Evolutionary conservation across 1,140 invertebrate species (phyloP).

Genomic region (Penaeus japonicus): DNA sequence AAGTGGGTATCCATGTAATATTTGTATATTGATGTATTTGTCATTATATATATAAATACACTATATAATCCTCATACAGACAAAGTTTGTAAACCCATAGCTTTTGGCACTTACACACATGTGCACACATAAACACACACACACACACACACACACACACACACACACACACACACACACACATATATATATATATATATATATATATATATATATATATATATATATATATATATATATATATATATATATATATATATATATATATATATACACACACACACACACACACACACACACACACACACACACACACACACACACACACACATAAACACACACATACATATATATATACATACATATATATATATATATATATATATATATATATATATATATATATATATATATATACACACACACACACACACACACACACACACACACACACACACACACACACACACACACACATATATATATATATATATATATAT

Average conservation of each 20-base stretch:
- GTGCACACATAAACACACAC: neutral
- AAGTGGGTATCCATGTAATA: no score
- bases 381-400: slow-evolving; percentile 6
- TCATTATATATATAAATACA: no score
- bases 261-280: neutral
- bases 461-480: no score
- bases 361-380: slow-evolving; percentile 1
- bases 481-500: no score
- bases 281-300: neutral
- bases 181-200: neutral
- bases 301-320: neutral
- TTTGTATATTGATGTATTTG: no score
- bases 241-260: neutral
- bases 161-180: neutral
- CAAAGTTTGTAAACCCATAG: no score
- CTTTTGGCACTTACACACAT: no score
- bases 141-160: neutral
- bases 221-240: neutral
- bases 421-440: no score
- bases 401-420: neutral
- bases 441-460: no score
- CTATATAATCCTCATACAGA: no score
- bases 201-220: no score
- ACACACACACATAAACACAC: neutral
- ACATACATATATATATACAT: neutral